These are phyloP conservation scores for Eilema sororculum DNA, from an alignment of 2,888 invertebrate species.

Conservation along the genomic window DNA sequence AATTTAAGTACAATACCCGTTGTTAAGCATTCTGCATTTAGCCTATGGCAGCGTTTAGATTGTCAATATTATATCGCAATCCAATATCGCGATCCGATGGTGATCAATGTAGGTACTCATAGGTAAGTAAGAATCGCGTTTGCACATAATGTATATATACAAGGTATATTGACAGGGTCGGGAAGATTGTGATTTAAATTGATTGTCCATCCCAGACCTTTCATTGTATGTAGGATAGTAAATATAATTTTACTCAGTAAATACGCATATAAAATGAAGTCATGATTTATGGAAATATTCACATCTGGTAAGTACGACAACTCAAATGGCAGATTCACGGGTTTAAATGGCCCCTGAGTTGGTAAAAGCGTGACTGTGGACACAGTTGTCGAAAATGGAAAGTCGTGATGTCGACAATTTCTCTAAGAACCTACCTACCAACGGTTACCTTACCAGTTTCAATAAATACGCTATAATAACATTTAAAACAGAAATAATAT, in stretches of 20 bases:
- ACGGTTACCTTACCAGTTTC: constrained; percentile 27
- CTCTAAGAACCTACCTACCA: constrained; percentile 21
- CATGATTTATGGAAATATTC: constrained; percentile 3
- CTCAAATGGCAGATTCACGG: constrained; percentile 36
- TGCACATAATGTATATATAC: too few relatives aligned
- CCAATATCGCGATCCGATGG: too few relatives aligned
- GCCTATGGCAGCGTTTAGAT: too few relatives aligned
- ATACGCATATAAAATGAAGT: background rate
- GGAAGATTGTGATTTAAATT: background rate
- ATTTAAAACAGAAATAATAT: background rate
- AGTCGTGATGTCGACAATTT: constrained; percentile 51
- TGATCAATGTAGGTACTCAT: too few relatives aligned
- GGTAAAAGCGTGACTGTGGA: constrained; percentile 57
- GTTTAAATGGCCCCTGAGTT: constrained; percentile 32
- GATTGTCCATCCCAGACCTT: background rate
- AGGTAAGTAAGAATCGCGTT: too few relatives aligned
- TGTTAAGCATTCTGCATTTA: too few relatives aligned
- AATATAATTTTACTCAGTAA: background rate
- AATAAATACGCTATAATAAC: constrained; percentile 22
- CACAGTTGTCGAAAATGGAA: constrained; percentile 49
- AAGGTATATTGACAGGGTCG: too few relatives aligned
- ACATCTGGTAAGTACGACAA: background rate
- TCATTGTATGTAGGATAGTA: background rate
- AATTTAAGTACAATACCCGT: background rate
- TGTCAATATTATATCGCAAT: too few relatives aligned